These are phyloP conservation scores for Charadrius vociferus DNA, from an alignment of 2,113 vertebrate genomes.

Conservation along the genomic window DNA sequence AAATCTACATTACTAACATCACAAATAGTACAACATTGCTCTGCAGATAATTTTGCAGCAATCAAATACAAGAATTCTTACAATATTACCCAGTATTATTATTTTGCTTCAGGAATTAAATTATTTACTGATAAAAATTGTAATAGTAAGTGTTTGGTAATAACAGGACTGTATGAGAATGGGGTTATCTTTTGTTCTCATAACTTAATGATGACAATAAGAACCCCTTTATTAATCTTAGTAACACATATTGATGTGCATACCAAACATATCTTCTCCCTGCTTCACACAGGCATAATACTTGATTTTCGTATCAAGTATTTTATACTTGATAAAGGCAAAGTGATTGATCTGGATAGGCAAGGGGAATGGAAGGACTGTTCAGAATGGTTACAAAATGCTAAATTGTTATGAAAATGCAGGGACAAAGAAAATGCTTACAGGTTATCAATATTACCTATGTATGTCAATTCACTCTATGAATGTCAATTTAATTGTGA, in stretches of 20 bases:
- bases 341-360: background rate
- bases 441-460: background rate
- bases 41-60: background rate
- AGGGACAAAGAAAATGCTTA: background rate
- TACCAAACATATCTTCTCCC: background rate
- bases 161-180: background rate
- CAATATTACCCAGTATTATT: background rate
- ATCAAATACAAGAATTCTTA: background rate
- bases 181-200: background rate
- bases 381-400: background rate
- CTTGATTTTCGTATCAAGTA: background rate
- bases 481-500: background rate
- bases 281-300: background rate
- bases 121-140: background rate
- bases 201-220: background rate
- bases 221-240: background rate
- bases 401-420: background rate
- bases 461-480: too few relatives aligned
- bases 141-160: background rate
- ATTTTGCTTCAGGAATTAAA: background rate
- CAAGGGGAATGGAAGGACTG: background rate
- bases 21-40: background rate
- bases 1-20: background rate
- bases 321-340: background rate
- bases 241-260: background rate